A percentile compares a stretch with the other conserved stretches of the same genome.
These are phyloP conservation scores for Hirudinaria manillensis DNA, from an alignment of 2,888 invertebrate genomes.

Conservation along the genomic window DNA sequence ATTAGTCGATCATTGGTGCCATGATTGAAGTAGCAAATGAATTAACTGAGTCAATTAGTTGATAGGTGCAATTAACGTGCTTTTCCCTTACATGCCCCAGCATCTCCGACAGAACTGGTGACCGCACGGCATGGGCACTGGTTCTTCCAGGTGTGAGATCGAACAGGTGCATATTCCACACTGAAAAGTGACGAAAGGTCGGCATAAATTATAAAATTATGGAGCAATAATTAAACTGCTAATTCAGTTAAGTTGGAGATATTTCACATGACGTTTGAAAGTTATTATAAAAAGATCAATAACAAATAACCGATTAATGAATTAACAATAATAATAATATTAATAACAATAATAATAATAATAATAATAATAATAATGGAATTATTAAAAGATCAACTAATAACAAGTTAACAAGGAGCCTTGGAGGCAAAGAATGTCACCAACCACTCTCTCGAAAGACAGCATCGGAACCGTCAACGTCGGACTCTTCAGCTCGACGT, in stretches of 20 bases:
- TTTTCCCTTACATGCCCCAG: conserved; percentile 60
- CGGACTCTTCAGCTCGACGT: conserved; percentile 33
- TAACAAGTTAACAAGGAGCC: conserved; percentile 6
- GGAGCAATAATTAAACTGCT: too few species aligned
- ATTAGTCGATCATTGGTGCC: too few species aligned
- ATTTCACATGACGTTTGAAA: too few species aligned
- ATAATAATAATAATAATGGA: not conserved
- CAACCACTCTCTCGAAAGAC: conserved; percentile 9
- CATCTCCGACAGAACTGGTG: conserved; percentile 64
- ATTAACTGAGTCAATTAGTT: not conserved
- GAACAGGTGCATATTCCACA: conserved; percentile 62
- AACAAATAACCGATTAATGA: too few species aligned
- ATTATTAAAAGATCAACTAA: not conserved
- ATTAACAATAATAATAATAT: not conserved
- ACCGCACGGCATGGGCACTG: conserved; percentile 61
- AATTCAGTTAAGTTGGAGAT: too few species aligned
- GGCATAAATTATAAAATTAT: not conserved
- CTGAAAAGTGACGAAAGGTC: conserved; percentile 48
- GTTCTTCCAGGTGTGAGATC: conserved; percentile 56
- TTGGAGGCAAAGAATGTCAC: not conserved
- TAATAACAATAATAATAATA: conserved; percentile 11
- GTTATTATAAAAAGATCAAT: too few species aligned
- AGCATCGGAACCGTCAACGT: not conserved
- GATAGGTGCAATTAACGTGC: not conserved
- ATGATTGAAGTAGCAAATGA: not conserved